These are phyloP conservation scores for Eucidaris tribuloides DNA, from an alignment of 35 echinoderm and acorn worm species.

Conservation along the genomic window DNA sequence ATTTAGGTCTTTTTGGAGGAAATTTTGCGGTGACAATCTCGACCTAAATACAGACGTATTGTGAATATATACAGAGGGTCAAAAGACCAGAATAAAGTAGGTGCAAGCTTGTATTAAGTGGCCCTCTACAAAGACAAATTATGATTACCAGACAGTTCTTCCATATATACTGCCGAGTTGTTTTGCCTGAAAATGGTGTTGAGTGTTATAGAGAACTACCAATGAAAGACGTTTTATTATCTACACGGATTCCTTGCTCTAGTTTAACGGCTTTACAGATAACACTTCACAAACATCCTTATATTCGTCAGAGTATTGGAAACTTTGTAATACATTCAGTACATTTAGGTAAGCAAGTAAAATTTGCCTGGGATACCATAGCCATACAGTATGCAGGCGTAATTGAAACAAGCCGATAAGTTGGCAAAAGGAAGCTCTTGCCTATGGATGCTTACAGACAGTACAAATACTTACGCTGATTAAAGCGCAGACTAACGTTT, in stretches of 20 bases:
- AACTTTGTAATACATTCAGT: not conserved
- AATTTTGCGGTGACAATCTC: not conserved
- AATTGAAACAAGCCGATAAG: not conserved
- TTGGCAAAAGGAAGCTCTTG: not conserved
- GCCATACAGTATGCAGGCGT: not conserved
- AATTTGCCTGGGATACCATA: not conserved
- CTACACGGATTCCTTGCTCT: not conserved
- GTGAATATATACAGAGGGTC: not conserved
- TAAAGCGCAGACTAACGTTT: no score
- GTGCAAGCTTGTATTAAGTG: not conserved
- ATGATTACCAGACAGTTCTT: constrained; percentile 16
- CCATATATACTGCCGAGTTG: constrained; percentile 3
- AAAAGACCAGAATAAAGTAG: not conserved
- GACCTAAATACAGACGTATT: not conserved
- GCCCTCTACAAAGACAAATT: not conserved
- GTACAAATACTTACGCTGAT: no score
- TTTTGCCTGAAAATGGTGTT: not conserved
- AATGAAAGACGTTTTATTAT: not conserved
- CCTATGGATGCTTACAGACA: no score
- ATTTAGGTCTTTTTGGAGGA: not conserved
- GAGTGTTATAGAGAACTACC: not conserved
- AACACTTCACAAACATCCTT: not conserved
- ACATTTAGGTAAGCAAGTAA: not conserved
- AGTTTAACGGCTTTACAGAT: no score
- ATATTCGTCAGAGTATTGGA: not conserved